Evolutionary conservation across 2,888 invertebrate genomes (phyloP).

Genomic region (Latrodectus elegans): DNA sequence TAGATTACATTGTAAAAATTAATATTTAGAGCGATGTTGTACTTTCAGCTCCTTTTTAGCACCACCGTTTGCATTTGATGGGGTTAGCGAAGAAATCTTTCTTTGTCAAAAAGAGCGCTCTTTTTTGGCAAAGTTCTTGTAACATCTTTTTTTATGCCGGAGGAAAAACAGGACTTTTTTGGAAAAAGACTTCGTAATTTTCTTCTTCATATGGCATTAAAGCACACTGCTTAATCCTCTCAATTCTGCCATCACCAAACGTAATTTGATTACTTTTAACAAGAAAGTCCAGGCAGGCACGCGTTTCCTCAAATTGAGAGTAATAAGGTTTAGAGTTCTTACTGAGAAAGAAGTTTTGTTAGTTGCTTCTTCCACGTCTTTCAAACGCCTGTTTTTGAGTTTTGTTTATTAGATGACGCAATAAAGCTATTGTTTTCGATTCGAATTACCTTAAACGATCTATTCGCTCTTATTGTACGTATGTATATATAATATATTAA

Average conservation of each 20-base stretch:
- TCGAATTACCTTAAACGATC: no score
- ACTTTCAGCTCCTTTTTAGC: neutral
- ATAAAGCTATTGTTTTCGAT: no score
- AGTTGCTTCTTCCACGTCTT: neutral
- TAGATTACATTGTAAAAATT: no score
- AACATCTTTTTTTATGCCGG: slow-evolving; percentile 10
- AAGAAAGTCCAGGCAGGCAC: slow-evolving; percentile 17
- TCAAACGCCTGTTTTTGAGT: neutral
- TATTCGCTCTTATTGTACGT: no score
- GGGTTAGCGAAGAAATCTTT: neutral
- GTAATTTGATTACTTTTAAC: slow-evolving; percentile 48
- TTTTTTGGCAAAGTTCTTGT: neutral
- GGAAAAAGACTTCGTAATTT: slow-evolving; percentile 35
- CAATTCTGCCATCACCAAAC: slow-evolving; percentile 11
- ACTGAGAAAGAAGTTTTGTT: neutral
- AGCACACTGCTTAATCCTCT: slow-evolving; percentile 46
- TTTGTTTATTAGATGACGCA: no score
- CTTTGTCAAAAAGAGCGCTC: slow-evolving; percentile 4
- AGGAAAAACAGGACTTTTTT: slow-evolving; percentile 31
- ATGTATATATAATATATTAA: no score
- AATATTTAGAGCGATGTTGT: neutral
- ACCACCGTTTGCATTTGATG: no score
- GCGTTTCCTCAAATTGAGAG: slow-evolving; percentile 29
- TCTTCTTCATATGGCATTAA: slow-evolving; percentile 37
- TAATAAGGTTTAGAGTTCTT: slow-evolving; percentile 38